Base-by-base conservation (phyloP, 37 sponge, comb jelly and placozoan species). In the Diacarnus erythraeanus region DNA sequence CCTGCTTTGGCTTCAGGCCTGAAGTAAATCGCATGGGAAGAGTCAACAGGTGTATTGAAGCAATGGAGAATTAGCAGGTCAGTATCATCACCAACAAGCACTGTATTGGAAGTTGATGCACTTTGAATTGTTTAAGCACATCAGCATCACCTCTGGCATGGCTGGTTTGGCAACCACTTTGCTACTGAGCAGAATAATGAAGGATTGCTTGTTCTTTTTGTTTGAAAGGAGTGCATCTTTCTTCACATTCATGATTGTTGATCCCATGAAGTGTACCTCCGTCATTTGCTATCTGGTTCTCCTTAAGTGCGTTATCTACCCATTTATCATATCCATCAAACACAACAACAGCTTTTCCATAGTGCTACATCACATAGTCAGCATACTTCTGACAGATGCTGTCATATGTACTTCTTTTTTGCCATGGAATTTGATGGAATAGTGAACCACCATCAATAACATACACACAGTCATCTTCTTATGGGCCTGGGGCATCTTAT, bases 141-240 rank as follows among this genome's bases (percentile, higher is more conserved):
- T 59, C 60, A 59, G 60, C 60, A 59, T 59, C 60, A 59, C 60
- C 60, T 59, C 60, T 59, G 60, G 15, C 18, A 59, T 59, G 60
- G 2, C 60, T 59, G 23, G 18, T 59, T 10, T 10, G 6, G 18
- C 60, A 10, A 10, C 18, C 60, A 59, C 26, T 17, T 17, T 59
- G 60, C 18, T 54, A 17, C 56, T 54, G 10, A 54, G 56, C 17
- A 54, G 56, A 17, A 20, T 54, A 17, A 20, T 54, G 56, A 54
- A 20, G 17, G 56, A 54, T 54, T 54, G 56, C 56, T 54, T 54
- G 56, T 59, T 3, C 60, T 10, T 59, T 3, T 17, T 59, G 60
- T n/a, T n/a, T n/a, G n/a, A n/a, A n/a, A n/a, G n/a, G n/a, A n/a
- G n/a, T n/a, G n/a, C n/a, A n/a, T n/a, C n/a, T n/a, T n/a, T n/a